Percentiles rank a stretch among this genome's conserved stretches.
Evolutionary conservation across 92 coral and sea anemone species (phyloP).

Genomic region (Actinernus sp.): DNA sequence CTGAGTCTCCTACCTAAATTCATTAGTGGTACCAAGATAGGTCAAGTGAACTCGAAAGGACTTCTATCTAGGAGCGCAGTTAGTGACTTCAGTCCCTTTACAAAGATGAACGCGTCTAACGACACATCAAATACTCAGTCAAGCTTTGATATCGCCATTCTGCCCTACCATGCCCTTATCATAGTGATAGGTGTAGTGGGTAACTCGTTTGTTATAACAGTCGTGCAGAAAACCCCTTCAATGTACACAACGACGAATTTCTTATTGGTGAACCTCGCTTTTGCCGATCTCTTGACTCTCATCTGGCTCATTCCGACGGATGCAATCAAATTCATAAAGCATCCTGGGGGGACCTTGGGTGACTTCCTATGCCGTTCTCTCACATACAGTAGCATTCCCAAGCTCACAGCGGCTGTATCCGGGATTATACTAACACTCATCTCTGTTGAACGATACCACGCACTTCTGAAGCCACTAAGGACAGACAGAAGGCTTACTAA

Average conservation of each 20-base stretch:
- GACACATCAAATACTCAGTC: not conserved
- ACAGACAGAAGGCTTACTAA: not conserved
- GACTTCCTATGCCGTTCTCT: conserved; percentile 1
- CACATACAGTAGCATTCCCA: not conserved
- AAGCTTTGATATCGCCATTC: not conserved
- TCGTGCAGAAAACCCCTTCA: not conserved
- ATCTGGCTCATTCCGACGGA: not conserved
- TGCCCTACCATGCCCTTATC: not conserved
- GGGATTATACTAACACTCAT: not conserved
- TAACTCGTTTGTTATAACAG: not conserved
- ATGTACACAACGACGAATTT: conserved; percentile 7
- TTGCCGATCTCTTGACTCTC: not conserved
- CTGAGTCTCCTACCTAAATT: no score
- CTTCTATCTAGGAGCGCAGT: no score
- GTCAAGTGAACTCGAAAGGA: no score
- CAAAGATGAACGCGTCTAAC: not conserved
- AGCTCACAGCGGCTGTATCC: conserved; percentile 4
- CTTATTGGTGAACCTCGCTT: not conserved
- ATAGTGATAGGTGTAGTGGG: conserved; percentile 3
- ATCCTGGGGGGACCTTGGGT: not conserved
- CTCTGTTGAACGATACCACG: conserved; percentile 8
- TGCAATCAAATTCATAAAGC: not conserved
- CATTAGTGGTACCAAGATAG: no score
- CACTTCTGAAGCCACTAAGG: conserved; percentile 1
- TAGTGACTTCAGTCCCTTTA: no score